Base-by-base conservation (phyloP, 2,113 vertebrate species). In the rat (Rattus norvegicus) region DNA sequence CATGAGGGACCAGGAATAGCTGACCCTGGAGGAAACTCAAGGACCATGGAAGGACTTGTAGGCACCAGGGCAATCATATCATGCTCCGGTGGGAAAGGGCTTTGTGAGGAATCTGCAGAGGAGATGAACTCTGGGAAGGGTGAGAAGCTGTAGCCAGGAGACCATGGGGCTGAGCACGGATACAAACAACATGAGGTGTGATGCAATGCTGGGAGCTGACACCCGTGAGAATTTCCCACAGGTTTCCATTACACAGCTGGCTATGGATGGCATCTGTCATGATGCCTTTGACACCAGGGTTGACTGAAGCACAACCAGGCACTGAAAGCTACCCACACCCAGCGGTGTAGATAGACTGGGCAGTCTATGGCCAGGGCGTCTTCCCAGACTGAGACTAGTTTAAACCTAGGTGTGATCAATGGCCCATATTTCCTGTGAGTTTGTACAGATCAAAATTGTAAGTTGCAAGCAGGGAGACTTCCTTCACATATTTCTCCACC, bases 11-110 rank as follows among this genome's bases (percentile, higher is more conserved):
- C 12, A 6, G 43, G 24, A 9, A 77, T 13, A 49, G 2, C 1
- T 16, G 7, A 20, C 59, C 70, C 5, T 19, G 30, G 30, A 19
- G n/a, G 24, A 69, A 43, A 43, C 10, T 17, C 12, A 2, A 61
- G 19, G 7, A 9, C 9, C 59, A 36, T 14, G 70, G 52, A 39
- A 54, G 30, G 7, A 12, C 28, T 12, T 7, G 77, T 33, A 49
- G 33, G 9, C 4, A n/a, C 7, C 2, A 1, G 56, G 7, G 43
- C 24, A 8, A 12, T 59, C 17, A 12, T n/a, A 14, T 26, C 0
- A 13, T 22, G n/a, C 19, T 63, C 52, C 5, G 4, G 4, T 22
- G 3, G 22, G 11, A 20, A 20, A n/a, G 6, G 16, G 36, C 56
- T 39, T 73, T 20, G 1, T 49, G 39, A 7, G 0, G 17, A 77